Percentiles rank a stretch among this genome's conserved stretches.
Conservation (phyloP, 2,113 vertebrate species). For the Empidonax alnorum region DNA sequence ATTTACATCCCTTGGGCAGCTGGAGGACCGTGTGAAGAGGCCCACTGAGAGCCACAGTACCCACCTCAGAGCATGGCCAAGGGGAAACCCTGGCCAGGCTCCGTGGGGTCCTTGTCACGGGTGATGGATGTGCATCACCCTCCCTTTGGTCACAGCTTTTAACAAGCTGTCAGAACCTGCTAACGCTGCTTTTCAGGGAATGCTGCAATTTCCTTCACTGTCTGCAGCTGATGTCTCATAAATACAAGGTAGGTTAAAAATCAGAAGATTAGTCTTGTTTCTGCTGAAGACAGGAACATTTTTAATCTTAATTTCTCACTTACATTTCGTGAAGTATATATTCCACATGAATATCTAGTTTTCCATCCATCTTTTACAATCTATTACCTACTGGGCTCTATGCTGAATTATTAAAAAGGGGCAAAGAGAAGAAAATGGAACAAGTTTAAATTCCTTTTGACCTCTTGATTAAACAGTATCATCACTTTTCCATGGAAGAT, state of each 20-base stretch:
- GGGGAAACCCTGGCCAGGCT: not conserved
- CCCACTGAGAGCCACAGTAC: not conserved
- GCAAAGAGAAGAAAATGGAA: conserved; percentile 16
- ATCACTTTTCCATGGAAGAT: not conserved
- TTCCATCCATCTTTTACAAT: conserved; percentile 8
- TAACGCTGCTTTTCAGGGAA: not conserved
- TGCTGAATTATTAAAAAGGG: conserved; percentile 4
- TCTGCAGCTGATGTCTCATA: conserved; percentile 33
- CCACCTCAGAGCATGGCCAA: not conserved
- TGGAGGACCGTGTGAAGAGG: not conserved
- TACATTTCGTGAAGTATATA: not conserved
- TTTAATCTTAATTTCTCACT: conserved; percentile 40
- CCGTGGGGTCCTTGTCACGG: not conserved
- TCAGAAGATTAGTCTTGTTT: conserved; percentile 9
- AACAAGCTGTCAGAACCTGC: conserved; percentile 40
- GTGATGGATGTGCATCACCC: not conserved
- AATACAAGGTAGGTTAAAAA: conserved; percentile 43
- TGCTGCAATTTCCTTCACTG: conserved; percentile 32
- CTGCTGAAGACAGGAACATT: conserved; percentile 5
- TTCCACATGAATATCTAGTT: not conserved
- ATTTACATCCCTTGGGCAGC: not conserved
- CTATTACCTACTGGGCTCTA: not conserved
- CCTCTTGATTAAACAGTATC: conserved; percentile 19
- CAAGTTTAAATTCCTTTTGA: conserved; percentile 10
- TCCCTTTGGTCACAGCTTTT: not conserved